Base-by-base conservation (phyloP, 2,888 invertebrate genomes). In the Halictus quadricinctus region DNA sequence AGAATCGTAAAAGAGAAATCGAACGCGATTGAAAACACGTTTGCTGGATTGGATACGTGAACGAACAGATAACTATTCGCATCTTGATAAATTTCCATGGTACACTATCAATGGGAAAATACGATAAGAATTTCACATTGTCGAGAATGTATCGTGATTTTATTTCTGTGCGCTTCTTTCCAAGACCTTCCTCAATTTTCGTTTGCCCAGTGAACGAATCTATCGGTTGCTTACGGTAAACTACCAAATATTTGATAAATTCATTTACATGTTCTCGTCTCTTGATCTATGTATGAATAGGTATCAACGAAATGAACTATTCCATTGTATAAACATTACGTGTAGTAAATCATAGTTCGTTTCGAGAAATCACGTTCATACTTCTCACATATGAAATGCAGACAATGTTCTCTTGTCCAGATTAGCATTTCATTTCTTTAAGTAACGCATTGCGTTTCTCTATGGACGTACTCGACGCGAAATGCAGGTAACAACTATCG, bases 61-160 rank as follows among this genome's bases (percentile, higher is more conserved):
- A 69, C 43, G 29, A 78, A 29, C 25, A 36, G 15, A 86, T 60
- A 79, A 48, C 60, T 85, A 76, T 70, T 43, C n/a, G 18, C 86
- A 81, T 86, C 25, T 64, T 81, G 78, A 76, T 79, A n/a, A 79
- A 76, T 78, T 75, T 77, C 69, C 48, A 54, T 64, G 43, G 50
- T 74, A 78, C 50, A 69, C 43, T 80, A 78, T 79, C 43, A 10
- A 70, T 79, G 25, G 29, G 18, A 76, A 60, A 72, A 64, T 69
- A 13, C 13, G 29, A 84, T 46, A 66, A 80, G 43, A 78, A 79
- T 73, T 84, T 78, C 29, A 74, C 70, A 76, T 48, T 74, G 46
- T 80, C 13, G 18, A 21, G 6, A 36, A 50, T 69, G 12, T 25
- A 36, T 54, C n/a, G 10, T 36, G 1, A 54, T 6, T 83, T 15